Conservation (phyloP, 1,140 invertebrate genomes). For the Sarcophaga bullata region DNA sequence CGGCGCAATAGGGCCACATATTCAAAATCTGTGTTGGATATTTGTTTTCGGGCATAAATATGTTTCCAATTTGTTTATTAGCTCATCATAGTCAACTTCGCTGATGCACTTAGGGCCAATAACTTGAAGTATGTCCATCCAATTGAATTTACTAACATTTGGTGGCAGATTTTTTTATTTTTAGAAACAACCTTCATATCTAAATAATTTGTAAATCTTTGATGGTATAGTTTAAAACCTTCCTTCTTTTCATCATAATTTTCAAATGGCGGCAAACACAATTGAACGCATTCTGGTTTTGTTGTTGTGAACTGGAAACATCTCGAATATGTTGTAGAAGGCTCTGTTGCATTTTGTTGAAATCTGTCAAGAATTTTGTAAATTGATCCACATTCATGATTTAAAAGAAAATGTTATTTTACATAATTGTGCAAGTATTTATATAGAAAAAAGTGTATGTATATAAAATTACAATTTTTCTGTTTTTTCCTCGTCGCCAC, state of each 20-base stretch:
- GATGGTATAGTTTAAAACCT: conserved; percentile 11
- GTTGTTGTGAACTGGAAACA: not conserved
- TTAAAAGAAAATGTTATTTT: not conserved
- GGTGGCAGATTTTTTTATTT: conserved; percentile 19
- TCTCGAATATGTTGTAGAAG: not conserved
- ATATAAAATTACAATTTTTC: too few relatives aligned
- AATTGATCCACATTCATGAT: not conserved
- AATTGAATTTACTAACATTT: conserved; percentile 34
- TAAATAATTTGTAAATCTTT: conserved; percentile 30
- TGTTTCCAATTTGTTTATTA: not conserved
- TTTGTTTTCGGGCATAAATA: not conserved
- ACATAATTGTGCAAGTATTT: not conserved
- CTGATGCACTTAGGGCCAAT: not conserved
- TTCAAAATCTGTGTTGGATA: conserved; percentile 29
- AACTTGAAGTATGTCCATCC: conserved; percentile 18
- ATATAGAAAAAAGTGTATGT: too few relatives aligned
- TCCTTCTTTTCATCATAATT: conserved; percentile 18
- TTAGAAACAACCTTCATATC: conserved; percentile 17
- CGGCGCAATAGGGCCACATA: conserved; percentile 17
- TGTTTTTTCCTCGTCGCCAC: not conserved
- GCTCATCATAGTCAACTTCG: conserved; percentile 20
- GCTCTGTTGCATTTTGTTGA: not conserved
- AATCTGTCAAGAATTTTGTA: not conserved
- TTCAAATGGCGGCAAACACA: conserved; percentile 29
- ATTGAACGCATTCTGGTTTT: not conserved